Conservation (phyloP, 2,888 invertebrate species). For the Osmoderma eremita region DNA sequence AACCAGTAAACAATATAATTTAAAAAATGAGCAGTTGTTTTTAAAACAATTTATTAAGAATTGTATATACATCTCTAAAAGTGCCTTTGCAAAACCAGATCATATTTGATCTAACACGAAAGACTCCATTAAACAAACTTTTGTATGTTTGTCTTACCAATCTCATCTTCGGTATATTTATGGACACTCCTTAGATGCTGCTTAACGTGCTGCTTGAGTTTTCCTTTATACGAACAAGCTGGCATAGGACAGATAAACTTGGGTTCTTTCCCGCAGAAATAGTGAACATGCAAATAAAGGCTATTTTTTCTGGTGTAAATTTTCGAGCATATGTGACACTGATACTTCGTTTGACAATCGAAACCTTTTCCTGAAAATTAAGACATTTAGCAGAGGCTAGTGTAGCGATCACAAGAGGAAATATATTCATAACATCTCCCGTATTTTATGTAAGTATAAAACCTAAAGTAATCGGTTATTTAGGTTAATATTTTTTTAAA, state of each 20-base stretch:
- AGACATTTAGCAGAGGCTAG: background rate
- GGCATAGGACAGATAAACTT: conserved; percentile 50
- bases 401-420: too few species aligned
- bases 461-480: too few species aligned
- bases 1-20: too few species aligned
- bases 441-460: too few species aligned
- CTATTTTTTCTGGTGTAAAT: conserved; percentile 45
- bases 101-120: background rate
- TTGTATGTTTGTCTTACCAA: conserved; percentile 5
- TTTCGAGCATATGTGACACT: conserved; percentile 55
- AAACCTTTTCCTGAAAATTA: conserved; percentile 6
- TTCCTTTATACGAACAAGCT: conserved; percentile 49
- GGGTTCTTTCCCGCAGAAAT: conserved; percentile 53
- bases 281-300: conserved; percentile 48
- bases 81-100: too few species aligned
- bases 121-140: background rate
- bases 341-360: conserved; percentile 23
- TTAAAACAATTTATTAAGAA: too few species aligned
- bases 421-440: too few species aligned
- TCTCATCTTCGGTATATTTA: conserved; percentile 30
- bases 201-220: conserved; percentile 47
- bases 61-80: too few species aligned
- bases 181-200: conserved; percentile 44
- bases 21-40: too few species aligned
- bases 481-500: too few species aligned